These are phyloP conservation scores for Peromyscus nudipes DNA, from an alignment of 2,797 vertebrate genomes.

Conservation along the genomic window DNA sequence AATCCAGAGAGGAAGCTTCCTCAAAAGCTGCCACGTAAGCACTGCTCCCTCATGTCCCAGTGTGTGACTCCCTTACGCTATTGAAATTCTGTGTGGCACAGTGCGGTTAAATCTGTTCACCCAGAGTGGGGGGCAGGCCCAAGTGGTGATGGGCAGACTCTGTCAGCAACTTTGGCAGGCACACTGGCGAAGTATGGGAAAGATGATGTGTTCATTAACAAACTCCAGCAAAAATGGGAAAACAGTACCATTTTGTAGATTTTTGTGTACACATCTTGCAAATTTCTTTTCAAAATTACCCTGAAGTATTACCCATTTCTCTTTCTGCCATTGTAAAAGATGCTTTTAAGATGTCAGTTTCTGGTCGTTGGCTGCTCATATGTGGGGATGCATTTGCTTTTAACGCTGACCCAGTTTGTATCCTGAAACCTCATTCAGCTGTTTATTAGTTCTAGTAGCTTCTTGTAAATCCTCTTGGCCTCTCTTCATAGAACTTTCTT, in stretches of 20 bases:
- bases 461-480: constrained; percentile 35
- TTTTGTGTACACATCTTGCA: background rate
- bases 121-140: background rate
- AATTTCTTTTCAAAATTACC: constrained; percentile 31
- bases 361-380: background rate
- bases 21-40: background rate
- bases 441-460: constrained; percentile 12
- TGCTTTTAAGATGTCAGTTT: background rate
- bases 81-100: constrained; percentile 1
- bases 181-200: background rate
- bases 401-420: background rate
- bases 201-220: too few species aligned
- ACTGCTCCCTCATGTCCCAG: background rate
- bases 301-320: background rate
- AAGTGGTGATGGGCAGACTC: background rate
- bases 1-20: background rate
- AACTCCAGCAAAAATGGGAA: background rate
- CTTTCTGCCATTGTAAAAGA: background rate
- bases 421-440: background rate
- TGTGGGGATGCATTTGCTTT: background rate
- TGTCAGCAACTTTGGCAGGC: background rate
- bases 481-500: background rate
- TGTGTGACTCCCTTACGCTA: background rate
- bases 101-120: background rate
- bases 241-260: background rate